Evolutionary conservation across 2,113 vertebrate species (phyloP).

Genomic region (Osmerus eperlanus): DNA sequence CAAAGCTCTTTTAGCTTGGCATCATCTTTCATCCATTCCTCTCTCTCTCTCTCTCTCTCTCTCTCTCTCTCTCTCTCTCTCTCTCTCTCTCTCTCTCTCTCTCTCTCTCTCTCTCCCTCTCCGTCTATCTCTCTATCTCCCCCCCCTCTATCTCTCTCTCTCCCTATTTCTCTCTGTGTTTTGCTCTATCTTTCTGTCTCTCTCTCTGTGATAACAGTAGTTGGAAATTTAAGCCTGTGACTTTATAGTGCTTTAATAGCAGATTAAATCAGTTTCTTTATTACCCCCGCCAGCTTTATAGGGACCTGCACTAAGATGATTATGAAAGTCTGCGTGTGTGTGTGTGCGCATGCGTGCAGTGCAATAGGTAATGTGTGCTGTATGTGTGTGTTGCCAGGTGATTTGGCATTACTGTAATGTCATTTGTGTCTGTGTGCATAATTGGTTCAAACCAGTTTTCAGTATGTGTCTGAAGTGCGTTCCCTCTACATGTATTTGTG

Average conservation of each 20-base stretch:
- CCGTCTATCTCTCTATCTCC: background rate
- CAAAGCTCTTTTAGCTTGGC: too few relatives aligned
- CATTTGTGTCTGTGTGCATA: too few relatives aligned
- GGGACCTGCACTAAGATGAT: constrained; percentile 11
- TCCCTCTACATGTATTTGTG: too few relatives aligned
- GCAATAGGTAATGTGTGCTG: too few relatives aligned
- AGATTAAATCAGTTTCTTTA: constrained; percentile 47
- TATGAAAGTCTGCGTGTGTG: constrained; percentile 2
- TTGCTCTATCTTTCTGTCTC: constrained; percentile 11
- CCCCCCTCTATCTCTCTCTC: background rate
- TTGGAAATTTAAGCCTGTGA: constrained; percentile 29
- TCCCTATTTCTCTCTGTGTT: background rate
- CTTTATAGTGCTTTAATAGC: constrained; percentile 26
- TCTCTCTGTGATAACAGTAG: constrained; percentile 25
- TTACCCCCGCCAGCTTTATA: constrained; percentile 24
- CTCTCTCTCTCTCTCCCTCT: constrained; percentile 1
- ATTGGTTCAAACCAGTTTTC: too few relatives aligned
- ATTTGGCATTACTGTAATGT: too few relatives aligned
- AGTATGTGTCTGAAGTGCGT: too few relatives aligned
- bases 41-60: too few relatives aligned
- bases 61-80: too few relatives aligned
- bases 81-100: too few relatives aligned
- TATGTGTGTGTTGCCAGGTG: too few relatives aligned
- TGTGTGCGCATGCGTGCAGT: constrained; percentile 3
- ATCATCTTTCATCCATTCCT: too few relatives aligned